Evolutionary conservation across 1,140 invertebrate species (phyloP).

Genomic region (Drosophila lacteicornis): DNA sequence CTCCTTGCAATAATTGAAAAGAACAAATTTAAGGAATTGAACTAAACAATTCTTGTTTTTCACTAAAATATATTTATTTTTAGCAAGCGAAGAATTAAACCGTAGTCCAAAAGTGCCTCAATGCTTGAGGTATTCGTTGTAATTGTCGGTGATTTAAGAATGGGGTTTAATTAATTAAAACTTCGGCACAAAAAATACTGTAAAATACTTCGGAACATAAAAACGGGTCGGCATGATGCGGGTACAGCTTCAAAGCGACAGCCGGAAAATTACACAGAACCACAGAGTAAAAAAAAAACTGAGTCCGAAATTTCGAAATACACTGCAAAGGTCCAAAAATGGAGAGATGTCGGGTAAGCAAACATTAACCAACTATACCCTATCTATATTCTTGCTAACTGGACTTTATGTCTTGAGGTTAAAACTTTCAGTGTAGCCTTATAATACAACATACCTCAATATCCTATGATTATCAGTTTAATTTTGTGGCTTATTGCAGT

Average conservation of each 20-base stretch:
- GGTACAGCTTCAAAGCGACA: slow-evolving; percentile 36
- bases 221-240: slow-evolving; percentile 20
- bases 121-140: slow-evolving; percentile 10
- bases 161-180: slow-evolving; percentile 67
- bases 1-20: neutral
- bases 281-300: slow-evolving; percentile 3
- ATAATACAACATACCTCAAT: neutral
- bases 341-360: slow-evolving; percentile 53
- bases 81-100: neutral
- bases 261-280: slow-evolving; percentile 37
- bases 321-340: slow-evolving; percentile 44
- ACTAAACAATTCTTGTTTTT: neutral
- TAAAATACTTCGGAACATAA: slow-evolving; percentile 23
- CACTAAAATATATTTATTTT: neutral
- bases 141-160: slow-evolving; percentile 41
- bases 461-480: neutral
- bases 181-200: slow-evolving; percentile 8
- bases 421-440: neutral
- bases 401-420: neutral
- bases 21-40: neutral
- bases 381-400: neutral
- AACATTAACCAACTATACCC: slow-evolving; percentile 38
- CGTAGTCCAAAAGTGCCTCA: neutral
- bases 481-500: too few species aligned
- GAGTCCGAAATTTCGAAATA: slow-evolving; percentile 51